These are phyloP conservation scores for Xanthostigma xanthostigma DNA, from an alignment of 2,888 invertebrate species.

Conservation along the genomic window DNA sequence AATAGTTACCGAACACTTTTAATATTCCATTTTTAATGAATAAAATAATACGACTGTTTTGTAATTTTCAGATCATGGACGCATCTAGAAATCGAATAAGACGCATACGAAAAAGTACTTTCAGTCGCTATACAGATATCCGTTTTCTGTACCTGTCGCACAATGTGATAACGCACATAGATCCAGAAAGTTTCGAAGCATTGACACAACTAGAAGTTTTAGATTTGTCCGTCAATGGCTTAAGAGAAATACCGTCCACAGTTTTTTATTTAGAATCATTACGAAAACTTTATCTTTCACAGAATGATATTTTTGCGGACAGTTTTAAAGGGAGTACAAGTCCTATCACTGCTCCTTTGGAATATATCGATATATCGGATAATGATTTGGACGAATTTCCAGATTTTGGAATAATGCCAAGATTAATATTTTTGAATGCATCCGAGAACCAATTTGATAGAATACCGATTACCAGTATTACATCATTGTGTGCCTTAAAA, in stretches of 20 bases:
- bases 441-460: conserved; percentile 38
- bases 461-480: conserved; percentile 36
- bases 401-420: conserved; percentile 41
- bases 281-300: conserved; percentile 42
- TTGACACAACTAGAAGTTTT: conserved; percentile 36
- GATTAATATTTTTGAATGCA: conserved; percentile 42
- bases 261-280: conserved; percentile 39
- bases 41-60: conserved; percentile 9
- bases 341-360: conserved; percentile 41
- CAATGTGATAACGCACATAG: conserved; percentile 38
- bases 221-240: conserved; percentile 39
- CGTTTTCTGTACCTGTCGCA: conserved; percentile 39
- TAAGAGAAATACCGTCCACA: conserved; percentile 32
- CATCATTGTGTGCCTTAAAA: conserved; percentile 43
- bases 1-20: no score
- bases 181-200: conserved; percentile 34
- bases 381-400: conserved; percentile 44
- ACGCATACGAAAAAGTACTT: conserved; percentile 32
- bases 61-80: conserved; percentile 36
- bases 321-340: conserved; percentile 26
- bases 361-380: conserved; percentile 41
- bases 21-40: background rate
- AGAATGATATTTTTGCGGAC: conserved; percentile 28
- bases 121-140: conserved; percentile 35
- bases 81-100: conserved; percentile 39